A percentile compares a stretch with the other conserved stretches of the same genome.
phyloP scores from a whole-genome alignment of 53 echinoderm and acorn worm species.

The Hippasteria phrygiana region DNA sequence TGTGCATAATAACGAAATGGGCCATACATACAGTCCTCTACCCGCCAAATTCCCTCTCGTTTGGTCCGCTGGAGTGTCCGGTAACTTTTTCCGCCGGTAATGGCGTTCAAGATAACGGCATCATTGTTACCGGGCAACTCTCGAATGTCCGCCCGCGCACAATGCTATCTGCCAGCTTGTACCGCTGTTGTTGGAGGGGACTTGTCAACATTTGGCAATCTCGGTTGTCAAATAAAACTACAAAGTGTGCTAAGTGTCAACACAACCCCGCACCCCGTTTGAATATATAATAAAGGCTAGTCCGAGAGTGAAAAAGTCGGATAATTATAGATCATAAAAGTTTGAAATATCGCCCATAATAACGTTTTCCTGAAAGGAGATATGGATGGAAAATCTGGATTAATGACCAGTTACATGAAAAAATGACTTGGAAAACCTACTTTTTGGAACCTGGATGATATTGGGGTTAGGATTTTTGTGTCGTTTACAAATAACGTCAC shows the following conservation, averaged over 20 bases:
- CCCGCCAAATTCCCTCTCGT: not conserved
- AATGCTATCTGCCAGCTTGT: constrained; percentile 7
- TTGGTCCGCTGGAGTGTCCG: not conserved
- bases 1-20: constrained; percentile 5
- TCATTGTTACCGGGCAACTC: constrained; percentile 34
- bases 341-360: no score
- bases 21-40: not conserved
- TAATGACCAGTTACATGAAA: no score
- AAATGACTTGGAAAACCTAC: no score
- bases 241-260: not conserved
- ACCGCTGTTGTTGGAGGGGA: not conserved
- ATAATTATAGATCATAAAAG: no score
- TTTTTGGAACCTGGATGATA: no score
- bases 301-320: no score
- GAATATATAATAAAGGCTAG: no score
- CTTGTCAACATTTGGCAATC: constrained; percentile 38
- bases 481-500: no score
- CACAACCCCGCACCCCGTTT: not conserved
- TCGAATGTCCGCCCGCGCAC: not conserved
- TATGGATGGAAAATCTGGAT: no score
- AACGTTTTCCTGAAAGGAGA: no score
- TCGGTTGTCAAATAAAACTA: constrained; percentile 35
- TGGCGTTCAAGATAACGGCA: not conserved
- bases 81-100: not conserved
- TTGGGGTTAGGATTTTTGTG: no score